Percentiles rank a stretch among this genome's conserved stretches.
These are phyloP conservation scores for Volucella bombylans DNA, from an alignment of 2,888 invertebrate genomes.

Conservation along the genomic window DNA sequence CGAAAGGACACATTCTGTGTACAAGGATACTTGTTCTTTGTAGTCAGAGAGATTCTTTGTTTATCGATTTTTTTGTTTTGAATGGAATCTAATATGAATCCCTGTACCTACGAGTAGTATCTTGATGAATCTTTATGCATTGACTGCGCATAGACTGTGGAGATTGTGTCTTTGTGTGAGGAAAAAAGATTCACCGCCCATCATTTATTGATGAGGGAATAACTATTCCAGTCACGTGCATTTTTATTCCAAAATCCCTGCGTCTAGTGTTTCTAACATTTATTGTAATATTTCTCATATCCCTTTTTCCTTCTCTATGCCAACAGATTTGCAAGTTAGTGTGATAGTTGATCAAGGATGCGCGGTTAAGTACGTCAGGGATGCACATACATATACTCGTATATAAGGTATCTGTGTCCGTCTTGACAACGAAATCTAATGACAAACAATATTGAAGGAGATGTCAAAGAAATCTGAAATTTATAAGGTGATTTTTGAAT, in stretches of 20 bases:
- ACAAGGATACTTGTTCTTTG: background rate
- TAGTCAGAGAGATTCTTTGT: conserved; percentile 4
- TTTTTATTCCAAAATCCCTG: conserved; percentile 74
- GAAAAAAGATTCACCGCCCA: conserved; percentile 47
- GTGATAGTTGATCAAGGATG: conserved; percentile 18
- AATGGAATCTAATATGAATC: conserved; percentile 62
- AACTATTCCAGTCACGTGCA: conserved; percentile 75
- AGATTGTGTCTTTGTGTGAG: conserved; percentile 5
- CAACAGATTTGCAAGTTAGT: conserved; percentile 54
- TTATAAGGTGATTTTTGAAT: too few relatives aligned
- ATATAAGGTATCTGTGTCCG: too few relatives aligned
- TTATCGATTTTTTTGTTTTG: conserved; percentile 37
- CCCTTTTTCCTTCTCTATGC: conserved; percentile 8
- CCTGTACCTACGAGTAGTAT: conserved; percentile 5
- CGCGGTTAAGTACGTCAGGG: background rate
- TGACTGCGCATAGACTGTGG: background rate
- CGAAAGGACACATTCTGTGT: conserved; percentile 21
- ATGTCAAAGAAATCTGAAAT: too few relatives aligned
- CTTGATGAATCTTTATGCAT: conserved; percentile 50
- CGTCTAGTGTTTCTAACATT: conserved; percentile 53
- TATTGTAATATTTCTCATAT: conserved; percentile 52
- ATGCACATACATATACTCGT: too few relatives aligned
- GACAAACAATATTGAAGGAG: too few relatives aligned
- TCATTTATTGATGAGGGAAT: conserved; percentile 70
- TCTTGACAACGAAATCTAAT: too few relatives aligned